Percentiles rank a stretch among this genome's conserved stretches.
These are phyloP conservation scores for Zosterops japonicus DNA, from an alignment of 2,113 vertebrate species.

Conservation along the genomic window DNA sequence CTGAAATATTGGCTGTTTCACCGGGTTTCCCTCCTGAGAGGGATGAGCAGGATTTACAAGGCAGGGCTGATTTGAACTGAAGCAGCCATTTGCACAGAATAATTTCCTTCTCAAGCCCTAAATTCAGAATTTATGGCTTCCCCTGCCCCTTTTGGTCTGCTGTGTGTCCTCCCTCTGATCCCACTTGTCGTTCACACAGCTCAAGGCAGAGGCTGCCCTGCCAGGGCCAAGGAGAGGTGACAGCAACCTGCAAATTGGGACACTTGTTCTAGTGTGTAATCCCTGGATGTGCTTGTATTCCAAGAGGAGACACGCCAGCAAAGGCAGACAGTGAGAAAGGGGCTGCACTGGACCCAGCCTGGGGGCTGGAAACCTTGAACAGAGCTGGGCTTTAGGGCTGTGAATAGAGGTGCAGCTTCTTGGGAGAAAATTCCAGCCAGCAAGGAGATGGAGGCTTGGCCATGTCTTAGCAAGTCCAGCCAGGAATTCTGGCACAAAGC, in stretches of 20 bases:
- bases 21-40: neutral
- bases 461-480: neutral
- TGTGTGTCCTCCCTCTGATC: neutral
- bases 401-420: neutral
- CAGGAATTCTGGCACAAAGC: neutral
- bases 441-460: neutral
- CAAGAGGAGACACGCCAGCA: neutral
- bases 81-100: conserved; percentile 5
- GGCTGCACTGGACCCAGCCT: neutral
- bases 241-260: neutral
- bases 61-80: conserved; percentile 32
- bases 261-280: neutral
- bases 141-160: neutral
- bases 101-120: conserved; percentile 29
- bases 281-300: neutral
- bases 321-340: neutral
- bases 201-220: neutral
- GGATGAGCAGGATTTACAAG: conserved; percentile 47
- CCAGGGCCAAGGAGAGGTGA: neutral
- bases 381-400: neutral
- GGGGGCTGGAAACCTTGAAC: neutral
- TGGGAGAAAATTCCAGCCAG: neutral
- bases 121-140: conserved; percentile 16
- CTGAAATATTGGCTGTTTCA: conserved; percentile 48
- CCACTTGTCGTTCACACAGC: neutral